Evolutionary conservation across 2,888 invertebrate species (phyloP).

Genomic region (Punctoribates punctum): DNA sequence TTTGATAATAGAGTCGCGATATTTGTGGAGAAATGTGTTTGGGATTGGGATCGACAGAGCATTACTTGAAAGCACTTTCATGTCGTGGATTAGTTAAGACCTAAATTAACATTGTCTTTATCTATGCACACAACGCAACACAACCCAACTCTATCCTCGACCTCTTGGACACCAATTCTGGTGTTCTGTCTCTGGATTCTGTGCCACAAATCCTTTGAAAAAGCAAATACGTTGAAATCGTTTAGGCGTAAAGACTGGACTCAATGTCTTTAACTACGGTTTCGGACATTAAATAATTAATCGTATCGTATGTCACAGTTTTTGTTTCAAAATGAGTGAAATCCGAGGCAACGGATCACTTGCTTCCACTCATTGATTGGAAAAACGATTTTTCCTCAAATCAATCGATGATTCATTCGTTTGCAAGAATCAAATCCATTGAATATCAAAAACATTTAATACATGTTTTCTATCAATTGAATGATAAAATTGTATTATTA

Average conservation of each 20-base stretch:
- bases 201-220: no score
- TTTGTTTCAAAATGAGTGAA: not conserved
- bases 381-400: not conserved
- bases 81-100: slow-evolving; percentile 23
- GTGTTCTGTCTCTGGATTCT: no score
- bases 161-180: no score
- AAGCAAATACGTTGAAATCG: not conserved
- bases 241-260: not conserved
- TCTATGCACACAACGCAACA: not conserved
- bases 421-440: no score
- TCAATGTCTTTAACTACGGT: not conserved
- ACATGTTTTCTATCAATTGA: no score
- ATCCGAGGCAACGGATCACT: not conserved
- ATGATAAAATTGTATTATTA: no score
- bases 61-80: slow-evolving; percentile 25
- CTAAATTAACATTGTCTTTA: slow-evolving; percentile 15
- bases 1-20: not conserved
- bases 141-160: no score
- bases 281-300: slow-evolving; percentile 1
- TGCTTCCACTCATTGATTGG: slow-evolving; percentile 5
- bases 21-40: no score
- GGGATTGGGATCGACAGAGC: not conserved
- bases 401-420: no score
- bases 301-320: not conserved
- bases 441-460: no score